Conservation (phyloP, 2,797 vertebrate genomes). For the Tadarida brasiliensis region DNA sequence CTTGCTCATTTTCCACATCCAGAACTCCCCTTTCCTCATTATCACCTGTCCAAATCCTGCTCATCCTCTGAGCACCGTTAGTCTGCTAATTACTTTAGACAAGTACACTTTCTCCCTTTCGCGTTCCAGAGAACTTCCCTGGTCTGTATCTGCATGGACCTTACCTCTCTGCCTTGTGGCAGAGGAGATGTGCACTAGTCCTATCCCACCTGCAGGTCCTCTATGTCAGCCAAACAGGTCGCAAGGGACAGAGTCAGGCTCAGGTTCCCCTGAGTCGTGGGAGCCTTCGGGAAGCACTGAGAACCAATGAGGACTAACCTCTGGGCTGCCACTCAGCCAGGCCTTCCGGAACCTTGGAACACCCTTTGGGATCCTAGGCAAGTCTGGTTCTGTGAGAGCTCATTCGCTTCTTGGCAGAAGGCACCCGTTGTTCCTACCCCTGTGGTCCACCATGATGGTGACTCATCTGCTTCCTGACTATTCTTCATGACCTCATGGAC, state of each 20-base stretch:
- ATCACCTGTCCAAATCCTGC: not conserved
- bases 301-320: not conserved
- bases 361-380: not conserved
- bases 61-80: not conserved
- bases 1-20: not conserved
- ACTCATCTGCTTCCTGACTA: not conserved
- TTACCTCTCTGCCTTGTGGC: not conserved
- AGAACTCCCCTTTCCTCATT: not conserved
- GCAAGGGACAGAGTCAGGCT: not conserved
- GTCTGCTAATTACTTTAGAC: not conserved
- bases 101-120: not conserved
- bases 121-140: not conserved
- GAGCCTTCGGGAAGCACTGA: accelerated
- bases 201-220: not conserved
- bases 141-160: not conserved
- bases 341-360: not conserved
- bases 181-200: not conserved
- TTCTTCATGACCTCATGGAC: not conserved
- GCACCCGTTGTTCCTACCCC: not conserved
- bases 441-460: too few species aligned
- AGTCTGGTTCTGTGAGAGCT: not conserved
- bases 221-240: not conserved
- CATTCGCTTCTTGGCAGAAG: not conserved
- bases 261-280: not conserved
- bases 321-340: not conserved